Evolutionary conservation across 2,888 invertebrate genomes (phyloP).

Genomic region (Nineta flava): DNA sequence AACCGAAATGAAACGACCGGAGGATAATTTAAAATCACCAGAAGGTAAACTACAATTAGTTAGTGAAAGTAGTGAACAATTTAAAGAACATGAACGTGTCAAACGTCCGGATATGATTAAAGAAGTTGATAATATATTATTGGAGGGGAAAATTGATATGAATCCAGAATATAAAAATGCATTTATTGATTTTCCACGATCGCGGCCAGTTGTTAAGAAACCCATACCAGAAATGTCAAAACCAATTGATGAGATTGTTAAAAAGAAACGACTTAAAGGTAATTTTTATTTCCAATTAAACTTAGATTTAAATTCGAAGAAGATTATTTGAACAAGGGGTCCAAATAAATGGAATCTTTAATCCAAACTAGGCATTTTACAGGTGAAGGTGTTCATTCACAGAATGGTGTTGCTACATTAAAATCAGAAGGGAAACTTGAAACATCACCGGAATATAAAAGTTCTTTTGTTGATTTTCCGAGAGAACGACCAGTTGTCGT

Average conservation of each 20-base stretch:
- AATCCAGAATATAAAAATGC: constrained; percentile 29
- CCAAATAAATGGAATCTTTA: neutral
- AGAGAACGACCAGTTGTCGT: constrained; percentile 27
- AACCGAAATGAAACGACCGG: constrained; percentile 13
- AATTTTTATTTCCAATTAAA: neutral
- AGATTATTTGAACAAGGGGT: no score
- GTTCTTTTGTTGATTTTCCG: constrained; percentile 29
- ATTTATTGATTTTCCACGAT: constrained; percentile 25
- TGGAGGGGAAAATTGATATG: constrained; percentile 25
- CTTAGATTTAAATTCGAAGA: no score
- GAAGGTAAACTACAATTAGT: constrained; percentile 1
- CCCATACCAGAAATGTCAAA: constrained; percentile 16
- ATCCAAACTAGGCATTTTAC: neutral
- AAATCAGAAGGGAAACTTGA: constrained; percentile 19
- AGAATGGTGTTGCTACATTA: constrained; percentile 9
- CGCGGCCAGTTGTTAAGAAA: constrained; percentile 26
- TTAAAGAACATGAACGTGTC: constrained; percentile 13
- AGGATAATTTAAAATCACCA: constrained; percentile 18
- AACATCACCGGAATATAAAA: constrained; percentile 19
- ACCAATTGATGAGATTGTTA: neutral
- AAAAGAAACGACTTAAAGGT: constrained; percentile 2
- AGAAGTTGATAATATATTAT: constrained; percentile 22
- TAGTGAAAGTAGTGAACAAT: constrained; percentile 17
- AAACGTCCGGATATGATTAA: constrained; percentile 20
- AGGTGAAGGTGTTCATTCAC: constrained; percentile 2